Percentiles rank a stretch among this genome's conserved stretches.
phyloP scores from a whole-genome alignment of 2,888 invertebrate species.

The Callyntrura sp. region DNA sequence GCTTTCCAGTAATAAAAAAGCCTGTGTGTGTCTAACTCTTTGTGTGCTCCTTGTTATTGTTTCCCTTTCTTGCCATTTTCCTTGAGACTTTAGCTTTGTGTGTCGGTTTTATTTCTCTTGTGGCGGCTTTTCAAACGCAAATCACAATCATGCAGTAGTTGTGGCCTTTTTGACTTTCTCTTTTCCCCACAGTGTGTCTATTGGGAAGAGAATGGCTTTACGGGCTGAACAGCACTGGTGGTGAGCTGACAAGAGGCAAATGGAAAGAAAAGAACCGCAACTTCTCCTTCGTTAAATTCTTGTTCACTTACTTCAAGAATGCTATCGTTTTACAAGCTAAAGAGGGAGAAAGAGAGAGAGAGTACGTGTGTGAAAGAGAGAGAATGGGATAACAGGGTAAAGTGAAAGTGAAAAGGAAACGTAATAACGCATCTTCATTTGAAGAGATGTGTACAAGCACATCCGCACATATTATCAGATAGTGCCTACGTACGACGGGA shows the following conservation, averaged over 20 bases:
- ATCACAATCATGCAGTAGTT: slow-evolving; percentile 22
- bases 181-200: neutral
- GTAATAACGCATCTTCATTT: neutral
- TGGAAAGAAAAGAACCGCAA: neutral
- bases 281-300: neutral
- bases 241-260: slow-evolving; percentile 6
- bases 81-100: slow-evolving; percentile 29
- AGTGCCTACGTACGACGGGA: too few relatives aligned
- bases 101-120: slow-evolving; percentile 17
- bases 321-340: neutral
- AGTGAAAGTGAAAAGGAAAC: slow-evolving; percentile 17
- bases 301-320: neutral
- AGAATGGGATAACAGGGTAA: neutral
- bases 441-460: neutral
- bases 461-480: neutral
- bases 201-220: neutral
- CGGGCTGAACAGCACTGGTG: neutral
- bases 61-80: slow-evolving; percentile 22
- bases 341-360: too few relatives aligned
- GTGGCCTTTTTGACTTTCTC: neutral
- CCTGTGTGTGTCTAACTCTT: neutral
- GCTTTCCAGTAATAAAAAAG: too few relatives aligned
- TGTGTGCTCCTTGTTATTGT: slow-evolving; percentile 4
- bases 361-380: neutral
- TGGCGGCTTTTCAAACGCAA: slow-evolving; percentile 45